phyloP scores from a whole-genome alignment of 2,888 invertebrate species.

The Podabrus alpinus region DNA sequence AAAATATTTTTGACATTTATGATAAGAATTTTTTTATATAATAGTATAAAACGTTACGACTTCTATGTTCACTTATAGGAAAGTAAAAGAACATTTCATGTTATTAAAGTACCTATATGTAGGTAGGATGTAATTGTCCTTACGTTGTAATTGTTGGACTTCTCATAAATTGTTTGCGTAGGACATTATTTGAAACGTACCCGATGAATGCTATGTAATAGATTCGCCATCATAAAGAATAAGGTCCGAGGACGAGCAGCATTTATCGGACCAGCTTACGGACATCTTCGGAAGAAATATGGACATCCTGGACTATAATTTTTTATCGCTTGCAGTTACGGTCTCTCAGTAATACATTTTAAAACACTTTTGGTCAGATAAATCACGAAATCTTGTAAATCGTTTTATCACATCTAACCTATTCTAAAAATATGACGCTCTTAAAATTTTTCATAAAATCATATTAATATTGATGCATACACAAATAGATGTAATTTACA shows the following conservation, averaged over 20 bases:
- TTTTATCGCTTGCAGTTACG: constrained; percentile 35
- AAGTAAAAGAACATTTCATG: not conserved
- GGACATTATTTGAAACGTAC: constrained; percentile 32
- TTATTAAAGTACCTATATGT: not conserved
- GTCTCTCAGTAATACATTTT: constrained; percentile 34
- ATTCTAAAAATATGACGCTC: not conserved
- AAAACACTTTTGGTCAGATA: constrained; percentile 34
- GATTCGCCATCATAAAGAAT: constrained; percentile 34
- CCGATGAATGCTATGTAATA: constrained; percentile 27
- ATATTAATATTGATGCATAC: not conserved
- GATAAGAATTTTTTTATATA: not conserved
- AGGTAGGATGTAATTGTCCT: constrained; percentile 17
- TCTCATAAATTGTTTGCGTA: constrained; percentile 30
- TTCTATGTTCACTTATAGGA: not conserved
- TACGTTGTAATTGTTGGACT: constrained; percentile 28
- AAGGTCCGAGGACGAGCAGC: constrained; percentile 29
- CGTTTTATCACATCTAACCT: constrained; percentile 27
- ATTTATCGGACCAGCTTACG: constrained; percentile 34
- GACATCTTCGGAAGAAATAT: constrained; percentile 32
- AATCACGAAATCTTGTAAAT: constrained; percentile 29
- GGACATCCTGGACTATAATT: constrained; percentile 34
- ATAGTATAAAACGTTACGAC: not conserved
- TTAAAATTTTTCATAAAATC: not conserved
- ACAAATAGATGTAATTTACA: not conserved
- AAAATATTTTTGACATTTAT: constrained; percentile 21